These are phyloP conservation scores for Sebastes hubbsi DNA, from an alignment of 2,797 vertebrate species.

Conservation along the genomic window DNA sequence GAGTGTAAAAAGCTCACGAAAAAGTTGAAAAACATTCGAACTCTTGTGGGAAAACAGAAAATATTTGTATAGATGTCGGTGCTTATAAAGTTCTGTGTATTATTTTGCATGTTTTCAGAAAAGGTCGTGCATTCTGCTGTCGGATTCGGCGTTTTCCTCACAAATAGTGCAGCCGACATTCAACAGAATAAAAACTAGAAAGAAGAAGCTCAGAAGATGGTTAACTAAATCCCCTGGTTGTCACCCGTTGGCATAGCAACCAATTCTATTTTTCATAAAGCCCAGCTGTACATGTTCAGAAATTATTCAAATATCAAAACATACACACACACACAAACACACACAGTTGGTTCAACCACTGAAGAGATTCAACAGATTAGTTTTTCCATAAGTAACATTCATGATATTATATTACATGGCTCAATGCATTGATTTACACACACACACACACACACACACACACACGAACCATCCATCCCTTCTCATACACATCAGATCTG, in stretches of 20 bases:
- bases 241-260: conserved; percentile 68
- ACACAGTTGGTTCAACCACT: no score
- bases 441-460: not conserved
- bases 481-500: conserved; percentile 38
- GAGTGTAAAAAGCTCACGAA: not conserved
- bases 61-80: not conserved
- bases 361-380: conserved; percentile 9
- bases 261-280: conserved; percentile 47
- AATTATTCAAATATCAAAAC: conserved; percentile 29
- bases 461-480: not conserved
- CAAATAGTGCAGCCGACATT: not conserved
- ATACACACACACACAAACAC: not conserved
- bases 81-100: not conserved
- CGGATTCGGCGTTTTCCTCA: not conserved
- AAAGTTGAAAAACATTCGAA: not conserved
- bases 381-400: conserved; percentile 10
- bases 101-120: not conserved
- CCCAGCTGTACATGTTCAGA: conserved; percentile 21
- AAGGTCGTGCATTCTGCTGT: not conserved
- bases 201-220: conserved; percentile 15
- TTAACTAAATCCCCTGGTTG: conserved; percentile 54
- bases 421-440: conserved; percentile 7
- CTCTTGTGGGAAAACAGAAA: not conserved
- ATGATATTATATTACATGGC: conserved; percentile 2
- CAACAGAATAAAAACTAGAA: not conserved